phyloP scores from a whole-genome alignment of 2,888 invertebrate species.

The Timema podura region DNA sequence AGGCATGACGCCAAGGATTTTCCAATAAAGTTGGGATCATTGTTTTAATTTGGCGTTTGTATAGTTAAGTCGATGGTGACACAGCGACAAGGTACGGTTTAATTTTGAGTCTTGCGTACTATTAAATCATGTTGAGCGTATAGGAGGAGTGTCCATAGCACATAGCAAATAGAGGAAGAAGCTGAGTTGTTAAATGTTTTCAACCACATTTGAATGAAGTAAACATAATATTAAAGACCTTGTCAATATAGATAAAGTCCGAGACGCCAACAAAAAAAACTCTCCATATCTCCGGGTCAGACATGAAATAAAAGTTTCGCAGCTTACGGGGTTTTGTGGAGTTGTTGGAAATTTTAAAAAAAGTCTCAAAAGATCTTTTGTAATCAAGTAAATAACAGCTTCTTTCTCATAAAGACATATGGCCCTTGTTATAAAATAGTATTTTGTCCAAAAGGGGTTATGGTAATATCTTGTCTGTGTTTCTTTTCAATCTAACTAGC shows the following conservation, averaged over 20 bases:
- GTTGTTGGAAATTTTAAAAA: conserved; percentile 16
- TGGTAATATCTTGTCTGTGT: conserved; percentile 19
- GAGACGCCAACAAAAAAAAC: conserved; percentile 16
- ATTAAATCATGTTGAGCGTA: conserved; percentile 23
- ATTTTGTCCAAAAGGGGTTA: conserved; percentile 12
- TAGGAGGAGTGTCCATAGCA: conserved; percentile 30
- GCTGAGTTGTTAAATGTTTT: conserved; percentile 20
- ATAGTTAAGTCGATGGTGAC: conserved; percentile 3
- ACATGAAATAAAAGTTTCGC: conserved; percentile 19
- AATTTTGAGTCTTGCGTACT: conserved; percentile 32
- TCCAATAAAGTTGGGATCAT: too few relatives aligned
- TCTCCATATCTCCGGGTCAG: conserved; percentile 27
- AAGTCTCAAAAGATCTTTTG: conserved; percentile 14
- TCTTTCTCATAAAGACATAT: conserved; percentile 21
- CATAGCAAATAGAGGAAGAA: conserved; percentile 29
- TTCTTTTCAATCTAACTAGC: conserved; percentile 16
- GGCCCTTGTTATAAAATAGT: conserved; percentile 1
- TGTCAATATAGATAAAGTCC: conserved; percentile 4
- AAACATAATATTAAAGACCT: neutral
- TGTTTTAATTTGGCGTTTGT: neutral
- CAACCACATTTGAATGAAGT: conserved; percentile 14
- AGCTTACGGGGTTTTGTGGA: conserved; percentile 17
- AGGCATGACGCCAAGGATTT: too few relatives aligned
- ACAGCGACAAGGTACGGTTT: conserved; percentile 21
- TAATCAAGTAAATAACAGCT: conserved; percentile 17